Evolutionary conservation across 1,140 invertebrate genomes (phyloP), one percentile per base, ranked within the genome.

Genomic region (Hyposmocoma kahamanoa): DNA sequence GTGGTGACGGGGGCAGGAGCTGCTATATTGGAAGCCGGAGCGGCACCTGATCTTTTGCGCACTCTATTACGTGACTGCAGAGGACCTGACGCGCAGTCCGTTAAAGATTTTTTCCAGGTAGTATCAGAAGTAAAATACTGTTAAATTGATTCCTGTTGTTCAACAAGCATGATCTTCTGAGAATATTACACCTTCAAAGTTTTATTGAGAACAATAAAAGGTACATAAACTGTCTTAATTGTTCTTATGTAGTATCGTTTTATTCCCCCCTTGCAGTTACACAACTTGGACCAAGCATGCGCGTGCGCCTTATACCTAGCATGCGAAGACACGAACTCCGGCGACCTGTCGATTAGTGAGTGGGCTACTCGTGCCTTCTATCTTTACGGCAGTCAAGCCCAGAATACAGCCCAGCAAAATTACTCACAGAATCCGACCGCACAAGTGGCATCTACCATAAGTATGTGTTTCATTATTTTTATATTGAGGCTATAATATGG

Each of bases 341-440:
- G 95, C 63, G 85, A 86, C 49, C 56, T 67, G 4, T 64, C 75
- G 0, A 87, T 96, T 0, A 90, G 91, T 30, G 94, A 98, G 64
- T 95, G 94, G 92, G 97, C 97, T 2, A 93, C 94, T 1, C 90
- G 95, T 67, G 96, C 97, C 0, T 97, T 98, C 74, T 96, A 98
- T 68, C 80, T 96, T 47, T 97, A 97, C 79, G 97, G 97, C 22
- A 94, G 93, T 9, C 95, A 97, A 63, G 89, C 88, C 3, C 95
- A 97, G 63, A 89, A 88, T 4, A 73, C 77, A 1, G 49, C 73
- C 13, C 28, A 2, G 3, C 62, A 68, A 0, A 53, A 72, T 5
- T 74, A 72, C 32, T 17, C 32, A 17, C 68, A 72, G 17, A 72
- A 78, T 36, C 63, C 68, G 21, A 47, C 54, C 11, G 68, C 71